Evolutionary conservation across 1,140 invertebrate species (phyloP).

Genomic region (Gryllus bimaculatus): DNA sequence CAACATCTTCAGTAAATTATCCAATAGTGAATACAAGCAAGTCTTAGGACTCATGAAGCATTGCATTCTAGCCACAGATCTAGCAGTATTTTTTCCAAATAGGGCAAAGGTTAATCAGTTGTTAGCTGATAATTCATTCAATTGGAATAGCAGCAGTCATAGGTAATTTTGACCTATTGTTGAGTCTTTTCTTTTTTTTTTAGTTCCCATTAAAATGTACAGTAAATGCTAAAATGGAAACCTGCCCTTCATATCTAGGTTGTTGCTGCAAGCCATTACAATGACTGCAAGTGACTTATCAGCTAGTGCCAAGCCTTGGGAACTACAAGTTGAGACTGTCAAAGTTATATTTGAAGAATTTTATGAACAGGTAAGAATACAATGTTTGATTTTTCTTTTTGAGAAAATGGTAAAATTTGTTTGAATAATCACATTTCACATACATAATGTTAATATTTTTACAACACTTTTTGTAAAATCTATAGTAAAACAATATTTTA

Average conservation of each 20-base stretch:
- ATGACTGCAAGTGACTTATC: constrained; percentile 80
- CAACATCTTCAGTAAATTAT: constrained; percentile 68
- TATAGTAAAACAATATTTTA: too few species aligned
- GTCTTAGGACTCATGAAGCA: constrained; percentile 65
- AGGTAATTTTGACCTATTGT: constrained; percentile 29
- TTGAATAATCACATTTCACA: too few species aligned
- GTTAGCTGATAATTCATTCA: constrained; percentile 44
- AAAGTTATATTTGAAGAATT: constrained; percentile 80
- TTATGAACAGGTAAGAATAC: constrained; percentile 53
- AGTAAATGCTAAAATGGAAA: not conserved
- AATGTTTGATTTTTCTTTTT: not conserved
- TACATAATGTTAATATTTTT: too few species aligned
- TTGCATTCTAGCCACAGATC: constrained; percentile 74
- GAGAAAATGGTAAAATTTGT: too few species aligned
- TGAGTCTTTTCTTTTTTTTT: not conserved
- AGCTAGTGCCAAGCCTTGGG: constrained; percentile 72
- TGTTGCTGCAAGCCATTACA: constrained; percentile 57
- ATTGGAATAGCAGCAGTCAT: constrained; percentile 53
- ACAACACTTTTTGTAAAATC: too few species aligned
- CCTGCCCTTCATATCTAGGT: constrained; percentile 30
- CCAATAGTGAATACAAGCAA: constrained; percentile 65
- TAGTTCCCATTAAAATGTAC: too few species aligned
- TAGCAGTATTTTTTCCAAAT: constrained; percentile 72
- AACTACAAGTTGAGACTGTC: constrained; percentile 71
- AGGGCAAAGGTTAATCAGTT: constrained; percentile 52